phyloP scores from a whole-genome alignment of 2,113 vertebrate genomes.

The Pitta sordida region DNA sequence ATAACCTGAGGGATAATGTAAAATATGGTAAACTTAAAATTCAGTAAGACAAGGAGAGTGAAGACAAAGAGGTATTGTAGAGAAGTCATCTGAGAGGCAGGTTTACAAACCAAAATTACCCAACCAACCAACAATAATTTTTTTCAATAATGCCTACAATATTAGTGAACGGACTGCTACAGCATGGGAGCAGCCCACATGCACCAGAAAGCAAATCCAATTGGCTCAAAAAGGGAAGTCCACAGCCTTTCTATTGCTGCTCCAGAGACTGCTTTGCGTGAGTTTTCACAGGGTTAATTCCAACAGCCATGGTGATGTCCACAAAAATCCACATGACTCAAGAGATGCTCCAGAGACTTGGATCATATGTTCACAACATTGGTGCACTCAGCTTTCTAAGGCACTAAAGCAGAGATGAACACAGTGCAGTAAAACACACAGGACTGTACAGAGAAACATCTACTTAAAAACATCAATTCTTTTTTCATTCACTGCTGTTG shows the following conservation, averaged over 20 bases:
- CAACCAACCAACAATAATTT: not conserved
- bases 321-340: rapidly evolving
- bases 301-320: not conserved
- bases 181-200: not conserved
- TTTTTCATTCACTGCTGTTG: conserved; percentile 35
- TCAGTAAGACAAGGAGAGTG: not conserved
- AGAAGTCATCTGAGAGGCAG: not conserved
- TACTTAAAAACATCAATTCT: not conserved
- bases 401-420: not conserved
- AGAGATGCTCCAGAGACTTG: not conserved
- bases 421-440: not conserved
- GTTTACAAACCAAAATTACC: not conserved
- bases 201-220: not conserved
- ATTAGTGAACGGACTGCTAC: not conserved
- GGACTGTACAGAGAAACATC: not conserved
- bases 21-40: not conserved
- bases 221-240: not conserved
- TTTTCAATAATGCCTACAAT: not conserved
- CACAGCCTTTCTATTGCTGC: not conserved
- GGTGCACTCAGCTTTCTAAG: not conserved
- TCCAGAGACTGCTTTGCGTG: too few relatives aligned
- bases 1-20: not conserved
- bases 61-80: not conserved
- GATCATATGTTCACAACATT: rapidly evolving
- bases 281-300: not conserved